Base-by-base conservation (phyloP, 2,113 vertebrate species). In the Reinhardtius hippoglossoides region DNA sequence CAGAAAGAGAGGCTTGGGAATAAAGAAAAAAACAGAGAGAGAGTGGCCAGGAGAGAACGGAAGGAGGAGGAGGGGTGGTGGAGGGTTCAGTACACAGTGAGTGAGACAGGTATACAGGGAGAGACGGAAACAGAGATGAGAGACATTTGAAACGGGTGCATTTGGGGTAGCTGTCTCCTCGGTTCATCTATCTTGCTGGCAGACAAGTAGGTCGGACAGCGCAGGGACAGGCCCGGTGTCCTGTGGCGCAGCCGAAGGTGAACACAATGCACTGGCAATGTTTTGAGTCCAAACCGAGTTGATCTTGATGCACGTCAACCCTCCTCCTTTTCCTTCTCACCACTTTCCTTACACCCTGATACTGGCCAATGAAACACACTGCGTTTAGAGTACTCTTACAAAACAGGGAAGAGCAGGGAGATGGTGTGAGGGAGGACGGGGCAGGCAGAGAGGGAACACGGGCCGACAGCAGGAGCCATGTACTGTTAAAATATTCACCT, bases 401-500 rank as follows among this genome's bases (percentile, higher is more conserved):
- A 84, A 86, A 82, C 56, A 74, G 71, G 48, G 63, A 46, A 68
- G 50, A 71, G 52, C 50, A 62, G 65, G 75, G 74, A 27, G 74
- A 37, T 26, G 44, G 74, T 37, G 78, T 20, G 60, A 73, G 75
- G 13, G 58, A 71, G 68, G 26, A 66, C 0, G 60, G 18, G 56
- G 37, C 48, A 35, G 69, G 40, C 74, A 67, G 21, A 60, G 55
- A 48, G 52, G 60, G 21, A 79, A 79, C 72, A 84, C 6, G 64
- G 66, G 23, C 77, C 48, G 35, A 88, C 80, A 83, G 87, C 76
- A 83, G 81, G 71, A 78, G 65, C 9, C 72, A 75, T 92, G 92
- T 91, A 81, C 79, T 87, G 78, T 85, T 92, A 76, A 92, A 93
- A 91, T 90, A 92, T 93, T 92, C 89, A 93, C 88, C 90, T 88